A percentile compares a stretch with the other conserved stretches of the same genome.
Conservation (phyloP, 2,888 invertebrate species). For the Arrhopalites spinosus region DNA sequence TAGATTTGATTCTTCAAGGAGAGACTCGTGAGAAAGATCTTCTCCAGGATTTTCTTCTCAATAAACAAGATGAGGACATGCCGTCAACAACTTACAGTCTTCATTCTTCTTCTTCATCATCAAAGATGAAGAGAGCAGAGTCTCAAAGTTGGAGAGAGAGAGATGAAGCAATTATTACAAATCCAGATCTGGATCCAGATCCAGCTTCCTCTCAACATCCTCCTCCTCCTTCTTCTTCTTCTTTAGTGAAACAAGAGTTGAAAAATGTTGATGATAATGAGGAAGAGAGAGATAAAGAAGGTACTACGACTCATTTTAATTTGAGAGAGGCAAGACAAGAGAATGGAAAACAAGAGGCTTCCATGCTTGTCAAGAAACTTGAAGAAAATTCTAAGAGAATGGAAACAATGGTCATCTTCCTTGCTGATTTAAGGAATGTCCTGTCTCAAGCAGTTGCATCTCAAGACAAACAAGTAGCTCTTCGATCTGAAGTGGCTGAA, state of each 20-base stretch:
- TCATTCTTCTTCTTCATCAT: not conserved
- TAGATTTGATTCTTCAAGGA: slow-evolving; percentile 49
- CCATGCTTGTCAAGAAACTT: slow-evolving; percentile 43
- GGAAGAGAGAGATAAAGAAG: not conserved
- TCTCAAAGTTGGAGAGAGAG: not conserved
- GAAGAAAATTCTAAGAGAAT: slow-evolving; percentile 51
- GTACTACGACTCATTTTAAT: not conserved
- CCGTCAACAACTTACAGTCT: not conserved
- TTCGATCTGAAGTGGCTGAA: slow-evolving; percentile 49
- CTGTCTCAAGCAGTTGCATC: slow-evolving; percentile 47
- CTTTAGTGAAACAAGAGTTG: no score
- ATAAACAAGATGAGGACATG: not conserved
- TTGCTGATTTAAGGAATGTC: slow-evolving; percentile 50
- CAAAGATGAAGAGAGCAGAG: not conserved
- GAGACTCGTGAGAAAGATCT: slow-evolving; percentile 46
- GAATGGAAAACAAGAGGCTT: not conserved
- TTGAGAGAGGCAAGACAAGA: not conserved
- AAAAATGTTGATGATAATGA: not conserved
- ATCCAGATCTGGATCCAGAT: not conserved
- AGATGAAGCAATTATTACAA: not conserved
- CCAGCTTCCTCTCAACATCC: no score
- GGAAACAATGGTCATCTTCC: slow-evolving; percentile 51
- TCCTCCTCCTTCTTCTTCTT: no score
- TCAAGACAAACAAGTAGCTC: slow-evolving; percentile 47
- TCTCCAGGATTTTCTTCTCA: slow-evolving; percentile 42